Evolutionary conservation across 1,140 invertebrate genomes (phyloP).

Genomic region (Hesperophylax magnus): DNA sequence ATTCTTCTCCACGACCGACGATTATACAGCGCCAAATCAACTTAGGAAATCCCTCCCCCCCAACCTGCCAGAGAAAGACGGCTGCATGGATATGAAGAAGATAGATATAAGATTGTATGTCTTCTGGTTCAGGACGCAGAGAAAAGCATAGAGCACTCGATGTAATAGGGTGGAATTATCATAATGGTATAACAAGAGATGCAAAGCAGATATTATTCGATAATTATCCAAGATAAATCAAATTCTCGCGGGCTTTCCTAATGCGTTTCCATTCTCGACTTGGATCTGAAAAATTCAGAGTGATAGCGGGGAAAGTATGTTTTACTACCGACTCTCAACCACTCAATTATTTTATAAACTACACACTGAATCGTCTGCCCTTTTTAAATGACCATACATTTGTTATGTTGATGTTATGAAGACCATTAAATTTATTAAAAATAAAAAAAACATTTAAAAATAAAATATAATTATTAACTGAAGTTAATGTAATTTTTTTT

Average conservation of each 20-base stretch:
- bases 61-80: slow-evolving; percentile 22
- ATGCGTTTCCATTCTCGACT: slow-evolving; percentile 15
- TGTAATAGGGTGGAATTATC: slow-evolving; percentile 57
- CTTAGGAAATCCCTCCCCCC: neutral
- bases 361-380: too few relatives aligned
- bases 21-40: slow-evolving; percentile 34
- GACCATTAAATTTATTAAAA: too few relatives aligned
- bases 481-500: too few relatives aligned
- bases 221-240: slow-evolving; percentile 59
- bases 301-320: neutral
- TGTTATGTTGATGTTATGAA: too few relatives aligned
- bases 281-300: neutral
- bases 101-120: slow-evolving; percentile 6
- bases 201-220: slow-evolving; percentile 59
- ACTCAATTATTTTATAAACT: too few relatives aligned
- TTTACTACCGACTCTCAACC: neutral
- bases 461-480: too few relatives aligned
- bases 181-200: slow-evolving; percentile 58
- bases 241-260: slow-evolving; percentile 55
- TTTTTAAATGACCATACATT: too few relatives aligned
- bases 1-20: slow-evolving; percentile 36
- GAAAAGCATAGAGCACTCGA: slow-evolving; percentile 57
- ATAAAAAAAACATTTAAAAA: too few relatives aligned
- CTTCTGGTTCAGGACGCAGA: slow-evolving; percentile 23
- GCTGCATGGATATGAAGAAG: neutral